These are phyloP conservation scores for Apis florea DNA, from an alignment of 1,140 invertebrate genomes.

Conservation along the genomic window DNA sequence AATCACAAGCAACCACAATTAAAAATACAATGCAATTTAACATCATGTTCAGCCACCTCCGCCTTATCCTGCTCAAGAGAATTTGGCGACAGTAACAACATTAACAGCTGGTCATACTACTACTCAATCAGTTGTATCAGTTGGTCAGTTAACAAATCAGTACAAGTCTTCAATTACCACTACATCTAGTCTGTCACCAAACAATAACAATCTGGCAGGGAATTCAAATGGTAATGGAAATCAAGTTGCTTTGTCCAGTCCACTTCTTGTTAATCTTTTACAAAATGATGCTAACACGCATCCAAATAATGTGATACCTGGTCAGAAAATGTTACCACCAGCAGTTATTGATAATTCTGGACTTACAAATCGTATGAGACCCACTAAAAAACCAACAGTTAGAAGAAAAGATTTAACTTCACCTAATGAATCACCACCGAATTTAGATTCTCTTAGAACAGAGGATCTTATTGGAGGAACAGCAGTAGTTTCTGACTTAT, in stretches of 20 bases:
- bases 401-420: constrained; percentile 76
- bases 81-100: constrained; percentile 63
- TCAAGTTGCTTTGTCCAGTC: constrained; percentile 89
- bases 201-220: constrained; percentile 61
- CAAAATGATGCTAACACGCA: constrained; percentile 89
- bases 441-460: constrained; percentile 73
- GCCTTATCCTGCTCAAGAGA: constrained; percentile 78
- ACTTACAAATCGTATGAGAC: constrained; percentile 77
- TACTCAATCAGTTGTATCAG: constrained; percentile 63
- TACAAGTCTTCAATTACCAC: constrained; percentile 71
- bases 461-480: constrained; percentile 74
- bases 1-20: constrained; percentile 70
- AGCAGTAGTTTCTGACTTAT: constrained; percentile 62
- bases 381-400: constrained; percentile 77
- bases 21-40: constrained; percentile 80
- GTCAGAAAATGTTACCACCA: constrained; percentile 80
- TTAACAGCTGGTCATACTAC: constrained; percentile 69
- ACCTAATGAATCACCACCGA: constrained; percentile 72
- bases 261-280: constrained; percentile 93
- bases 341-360: constrained; percentile 77
- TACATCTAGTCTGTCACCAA: constrained; percentile 75
- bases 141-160: constrained; percentile 67
- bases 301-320: constrained; percentile 75
- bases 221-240: constrained; percentile 73
- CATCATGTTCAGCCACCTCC: constrained; percentile 77